Base-by-base conservation (phyloP, 2,797 vertebrate genomes). In the Sebastes minor region DNA sequence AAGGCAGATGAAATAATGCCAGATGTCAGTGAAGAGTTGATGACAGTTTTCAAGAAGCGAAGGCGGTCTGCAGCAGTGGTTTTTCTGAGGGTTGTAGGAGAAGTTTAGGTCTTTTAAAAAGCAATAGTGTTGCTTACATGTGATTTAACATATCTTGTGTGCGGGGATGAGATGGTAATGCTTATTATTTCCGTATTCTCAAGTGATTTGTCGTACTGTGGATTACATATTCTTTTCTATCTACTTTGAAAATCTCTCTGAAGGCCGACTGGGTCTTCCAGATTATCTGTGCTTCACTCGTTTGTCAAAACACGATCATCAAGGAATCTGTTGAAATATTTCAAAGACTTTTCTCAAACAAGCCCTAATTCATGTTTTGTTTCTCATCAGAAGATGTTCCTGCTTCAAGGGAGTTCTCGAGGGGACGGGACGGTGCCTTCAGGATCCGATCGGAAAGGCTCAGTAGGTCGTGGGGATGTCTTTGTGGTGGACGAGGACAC, bases 401-500 rank as follows among this genome's bases (percentile, higher is more conserved):
- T 77, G 3, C 89, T 56, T 32, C 84, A 33, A 23, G 92, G 82
- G 20, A 83, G 86, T 27, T 71, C 86, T 60, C 94, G 95, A 64
- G 95, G 95, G 4, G 96, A 96, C 0, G 96, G 95, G 16, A 95
- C 94, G 0, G 52, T 94, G 8, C 92, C 93, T 8, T 89, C 93
- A 16, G 90, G 93, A 63, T 81, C 91, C 10, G 79, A 80, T 42
- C 85, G 91, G 7, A 94, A 94, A 76, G 90, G 90, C 9, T 78
- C 91, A 5, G 55, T 89, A 8, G 87, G 87, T 30, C 93, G 82
- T 2, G 94, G 93, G 16, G 92, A 94, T n/a, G 92, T 96, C 14
- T 94, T 96, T 42, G 83, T 96, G 72, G 92, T 96, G 68, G 95
- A 96, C 1, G 96, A 96, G 86, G 94, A 96, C 88, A 95, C 93